Conservation (phyloP, 2,797 vertebrate species). For the Astyanax mexicanus region DNA sequence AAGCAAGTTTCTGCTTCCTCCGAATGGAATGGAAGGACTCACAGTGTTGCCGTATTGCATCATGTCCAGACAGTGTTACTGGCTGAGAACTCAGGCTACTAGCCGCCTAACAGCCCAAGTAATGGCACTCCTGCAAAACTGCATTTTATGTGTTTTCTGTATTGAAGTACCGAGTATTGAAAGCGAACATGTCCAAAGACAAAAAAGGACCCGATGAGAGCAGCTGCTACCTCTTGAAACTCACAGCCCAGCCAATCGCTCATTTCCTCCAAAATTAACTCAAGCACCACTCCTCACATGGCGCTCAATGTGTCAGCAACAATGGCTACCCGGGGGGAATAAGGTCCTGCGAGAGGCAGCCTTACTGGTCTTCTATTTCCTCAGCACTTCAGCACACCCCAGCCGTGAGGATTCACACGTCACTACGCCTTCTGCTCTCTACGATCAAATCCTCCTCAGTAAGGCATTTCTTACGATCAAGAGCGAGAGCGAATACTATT, state of each 20-base stretch:
- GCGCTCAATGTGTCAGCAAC: slow-evolving; percentile 73
- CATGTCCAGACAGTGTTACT: background rate
- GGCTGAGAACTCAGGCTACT: slow-evolving; percentile 23
- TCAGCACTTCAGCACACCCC: slow-evolving; percentile 31
- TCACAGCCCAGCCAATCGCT: slow-evolving; percentile 64
- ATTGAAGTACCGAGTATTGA: slow-evolving; percentile 62
- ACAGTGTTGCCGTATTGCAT: background rate
- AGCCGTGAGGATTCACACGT: slow-evolving; percentile 8
- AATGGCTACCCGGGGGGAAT: slow-evolving; percentile 58
- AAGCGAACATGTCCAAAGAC: slow-evolving; percentile 62
- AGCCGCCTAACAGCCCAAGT: slow-evolving; percentile 22
- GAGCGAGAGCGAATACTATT: background rate
- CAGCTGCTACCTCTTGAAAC: slow-evolving; percentile 80
- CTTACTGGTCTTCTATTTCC: slow-evolving; percentile 39
- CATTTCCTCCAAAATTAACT: slow-evolving; percentile 74
- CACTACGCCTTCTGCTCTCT: background rate
- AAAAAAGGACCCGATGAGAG: slow-evolving; percentile 65
- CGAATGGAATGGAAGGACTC: background rate
- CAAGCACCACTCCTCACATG: slow-evolving; percentile 72
- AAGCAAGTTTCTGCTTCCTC: background rate
- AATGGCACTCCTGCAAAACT: slow-evolving; percentile 52
- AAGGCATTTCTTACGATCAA: slow-evolving; percentile 23
- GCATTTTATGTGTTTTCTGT: slow-evolving; percentile 57
- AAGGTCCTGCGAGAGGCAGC: slow-evolving; percentile 15
- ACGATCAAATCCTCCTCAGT: slow-evolving; percentile 8